A percentile compares a stretch with the other conserved stretches of the same genome.
Evolutionary conservation across 2,888 invertebrate species (phyloP).

Genomic region (Drymonia ruficornis): DNA sequence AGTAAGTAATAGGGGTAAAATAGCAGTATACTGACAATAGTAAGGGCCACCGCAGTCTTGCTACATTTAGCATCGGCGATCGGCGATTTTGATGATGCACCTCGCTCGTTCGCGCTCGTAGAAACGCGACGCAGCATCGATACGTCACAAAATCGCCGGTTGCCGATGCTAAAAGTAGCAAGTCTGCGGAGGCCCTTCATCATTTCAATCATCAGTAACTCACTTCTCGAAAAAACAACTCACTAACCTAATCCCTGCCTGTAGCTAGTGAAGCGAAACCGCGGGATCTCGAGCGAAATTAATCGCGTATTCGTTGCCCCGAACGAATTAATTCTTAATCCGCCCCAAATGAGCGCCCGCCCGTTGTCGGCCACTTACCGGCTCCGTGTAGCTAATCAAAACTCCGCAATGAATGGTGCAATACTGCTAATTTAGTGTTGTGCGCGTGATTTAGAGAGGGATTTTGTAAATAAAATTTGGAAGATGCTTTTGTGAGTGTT

Average conservation of each 20-base stretch:
- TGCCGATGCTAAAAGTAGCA: too few species aligned
- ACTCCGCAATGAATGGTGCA: slow-evolving; percentile 19
- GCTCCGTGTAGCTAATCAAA: slow-evolving; percentile 41
- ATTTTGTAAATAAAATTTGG: neutral
- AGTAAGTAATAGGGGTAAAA: too few species aligned
- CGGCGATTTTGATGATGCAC: too few species aligned
- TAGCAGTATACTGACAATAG: too few species aligned
- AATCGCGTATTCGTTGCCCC: slow-evolving; percentile 49
- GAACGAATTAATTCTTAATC: slow-evolving; percentile 60
- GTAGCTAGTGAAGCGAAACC: slow-evolving; percentile 34
- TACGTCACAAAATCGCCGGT: too few species aligned
- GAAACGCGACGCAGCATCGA: too few species aligned
- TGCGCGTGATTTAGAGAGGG: slow-evolving; percentile 34
- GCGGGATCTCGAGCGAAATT: slow-evolving; percentile 45
- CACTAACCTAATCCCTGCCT: slow-evolving; percentile 4
- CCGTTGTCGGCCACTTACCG: slow-evolving; percentile 50
- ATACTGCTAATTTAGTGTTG: slow-evolving; percentile 4
- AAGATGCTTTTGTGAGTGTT: neutral
- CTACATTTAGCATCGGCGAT: too few species aligned
- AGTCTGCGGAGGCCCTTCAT: too few species aligned
- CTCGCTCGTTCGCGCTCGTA: too few species aligned
- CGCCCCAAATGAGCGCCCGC: slow-evolving; percentile 50
- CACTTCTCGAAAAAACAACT: neutral
- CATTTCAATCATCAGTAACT: too few species aligned
- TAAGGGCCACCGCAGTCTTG: too few species aligned